Evolutionary conservation across 2,113 vertebrate species (phyloP).

Genomic region (Tympanuchus pallidicinctus): DNA sequence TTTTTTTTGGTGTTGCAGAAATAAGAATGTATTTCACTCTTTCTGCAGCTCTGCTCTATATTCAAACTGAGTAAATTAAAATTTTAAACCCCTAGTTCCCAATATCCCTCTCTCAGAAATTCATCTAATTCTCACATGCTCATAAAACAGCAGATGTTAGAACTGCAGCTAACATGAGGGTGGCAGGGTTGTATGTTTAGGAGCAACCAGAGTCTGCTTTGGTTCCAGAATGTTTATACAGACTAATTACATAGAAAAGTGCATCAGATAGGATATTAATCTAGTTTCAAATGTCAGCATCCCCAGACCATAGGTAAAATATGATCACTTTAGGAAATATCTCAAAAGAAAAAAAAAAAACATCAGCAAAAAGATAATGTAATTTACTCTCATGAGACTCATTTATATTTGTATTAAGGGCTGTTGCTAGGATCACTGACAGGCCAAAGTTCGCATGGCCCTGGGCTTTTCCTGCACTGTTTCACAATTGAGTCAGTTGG

Average conservation of each 20-base stretch:
- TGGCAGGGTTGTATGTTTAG: neutral
- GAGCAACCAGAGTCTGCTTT: neutral
- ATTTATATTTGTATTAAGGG: neutral
- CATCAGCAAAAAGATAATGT: neutral
- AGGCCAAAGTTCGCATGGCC: neutral
- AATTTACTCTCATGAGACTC: neutral
- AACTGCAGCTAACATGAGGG: neutral
- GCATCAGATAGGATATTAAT: neutral
- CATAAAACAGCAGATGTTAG: neutral
- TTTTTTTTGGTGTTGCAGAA: neutral
- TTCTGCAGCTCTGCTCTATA: neutral
- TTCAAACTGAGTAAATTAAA: conserved; percentile 14
- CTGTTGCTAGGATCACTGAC: neutral
- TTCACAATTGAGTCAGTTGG: neutral
- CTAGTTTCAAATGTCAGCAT: neutral
- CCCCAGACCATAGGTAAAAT: conserved; percentile 1
- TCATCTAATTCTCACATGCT: neutral
- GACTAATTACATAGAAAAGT: conserved; percentile 17
- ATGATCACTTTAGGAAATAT: neutral
- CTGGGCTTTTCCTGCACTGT: neutral
- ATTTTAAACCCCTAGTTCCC: conserved; percentile 40
- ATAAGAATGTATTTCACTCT: neutral
- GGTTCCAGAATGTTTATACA: neutral
- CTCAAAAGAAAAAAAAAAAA: neutral
- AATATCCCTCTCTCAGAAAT: neutral